Percentiles rank a stretch among this genome's conserved stretches.
These are phyloP conservation scores for Turdus rufiventris DNA, from an alignment of 2,113 vertebrate genomes.

Conservation along the genomic window DNA sequence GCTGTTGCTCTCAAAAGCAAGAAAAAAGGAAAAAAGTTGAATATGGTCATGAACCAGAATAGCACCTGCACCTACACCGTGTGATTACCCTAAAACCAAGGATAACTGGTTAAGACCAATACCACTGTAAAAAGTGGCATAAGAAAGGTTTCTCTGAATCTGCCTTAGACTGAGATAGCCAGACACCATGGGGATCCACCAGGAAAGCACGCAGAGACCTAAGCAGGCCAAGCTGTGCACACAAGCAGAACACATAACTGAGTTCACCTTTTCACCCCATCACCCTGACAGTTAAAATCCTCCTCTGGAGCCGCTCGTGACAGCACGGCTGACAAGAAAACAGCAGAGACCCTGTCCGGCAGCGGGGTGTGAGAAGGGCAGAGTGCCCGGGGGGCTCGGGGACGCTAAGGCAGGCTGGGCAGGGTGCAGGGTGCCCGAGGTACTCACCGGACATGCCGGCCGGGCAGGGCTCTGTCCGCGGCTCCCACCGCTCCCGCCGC, in stretches of 20 bases:
- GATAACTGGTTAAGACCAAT: background rate
- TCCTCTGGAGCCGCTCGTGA: background rate
- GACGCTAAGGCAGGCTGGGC: rapidly evolving
- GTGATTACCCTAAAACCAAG: background rate
- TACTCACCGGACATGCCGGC: conserved; percentile 49
- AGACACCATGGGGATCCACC: background rate
- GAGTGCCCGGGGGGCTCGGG: background rate
- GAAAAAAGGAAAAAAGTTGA: background rate
- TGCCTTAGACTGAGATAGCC: rapidly evolving
- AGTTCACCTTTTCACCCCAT: background rate
- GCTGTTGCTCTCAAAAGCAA: background rate
- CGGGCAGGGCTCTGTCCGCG: background rate
- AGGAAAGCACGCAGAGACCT: rapidly evolving
- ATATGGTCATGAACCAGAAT: rapidly evolving
- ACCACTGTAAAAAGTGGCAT: rapidly evolving
- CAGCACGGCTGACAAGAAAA: background rate
- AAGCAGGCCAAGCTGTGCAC: background rate
- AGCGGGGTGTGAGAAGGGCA: background rate
- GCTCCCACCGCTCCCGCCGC: background rate
- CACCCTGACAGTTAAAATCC: background rate
- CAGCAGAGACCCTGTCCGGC: background rate
- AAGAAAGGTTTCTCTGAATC: background rate
- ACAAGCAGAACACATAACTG: background rate
- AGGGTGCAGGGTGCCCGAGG: rapidly evolving
- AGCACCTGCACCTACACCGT: rapidly evolving